A percentile compares a stretch with the other conserved stretches of the same genome.
phyloP scores from a whole-genome alignment of 1,140 invertebrate genomes.

The Euglossa dilemma region DNA sequence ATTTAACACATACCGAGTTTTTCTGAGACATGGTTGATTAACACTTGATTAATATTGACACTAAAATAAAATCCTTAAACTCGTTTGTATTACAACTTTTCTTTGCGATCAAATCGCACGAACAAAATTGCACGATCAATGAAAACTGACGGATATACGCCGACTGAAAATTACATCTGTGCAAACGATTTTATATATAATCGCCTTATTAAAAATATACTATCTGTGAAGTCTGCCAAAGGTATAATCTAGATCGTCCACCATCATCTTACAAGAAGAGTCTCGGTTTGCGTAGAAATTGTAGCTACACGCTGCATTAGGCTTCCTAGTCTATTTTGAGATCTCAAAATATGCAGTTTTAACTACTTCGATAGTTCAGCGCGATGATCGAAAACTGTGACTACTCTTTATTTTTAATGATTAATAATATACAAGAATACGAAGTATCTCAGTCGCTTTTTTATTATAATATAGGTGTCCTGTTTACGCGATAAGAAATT shows the following conservation, averaged over 20 bases:
- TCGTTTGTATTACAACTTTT: not conserved
- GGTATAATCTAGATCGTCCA: conserved; percentile 72
- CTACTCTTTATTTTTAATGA: not conserved
- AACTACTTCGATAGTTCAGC: conserved; percentile 49
- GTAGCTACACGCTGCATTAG: not conserved
- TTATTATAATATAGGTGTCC: not conserved
- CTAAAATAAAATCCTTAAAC: not conserved
- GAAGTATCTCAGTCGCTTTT: not conserved
- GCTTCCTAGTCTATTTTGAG: conserved; percentile 73
- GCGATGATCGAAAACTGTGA: not conserved
- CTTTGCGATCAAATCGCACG: not conserved
- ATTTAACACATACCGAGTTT: conserved; percentile 50
- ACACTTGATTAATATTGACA: not conserved
- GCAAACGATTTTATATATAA: conserved; percentile 65
- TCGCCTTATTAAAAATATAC: conserved; percentile 72
- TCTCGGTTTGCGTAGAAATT: conserved; percentile 1
- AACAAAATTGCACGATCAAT: not conserved
- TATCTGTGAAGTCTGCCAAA: conserved; percentile 62
- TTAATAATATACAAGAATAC: not conserved
- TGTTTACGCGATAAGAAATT: too few relatives aligned
- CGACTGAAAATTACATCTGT: conserved; percentile 22
- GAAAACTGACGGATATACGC: not conserved
- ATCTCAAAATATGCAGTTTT: conserved; percentile 65
- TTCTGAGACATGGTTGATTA: conserved; percentile 56
- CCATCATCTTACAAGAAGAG: conserved; percentile 8